Evolutionary conservation across 2,888 invertebrate genomes (phyloP).

Genomic region (Cactoblastis cactorum): DNA sequence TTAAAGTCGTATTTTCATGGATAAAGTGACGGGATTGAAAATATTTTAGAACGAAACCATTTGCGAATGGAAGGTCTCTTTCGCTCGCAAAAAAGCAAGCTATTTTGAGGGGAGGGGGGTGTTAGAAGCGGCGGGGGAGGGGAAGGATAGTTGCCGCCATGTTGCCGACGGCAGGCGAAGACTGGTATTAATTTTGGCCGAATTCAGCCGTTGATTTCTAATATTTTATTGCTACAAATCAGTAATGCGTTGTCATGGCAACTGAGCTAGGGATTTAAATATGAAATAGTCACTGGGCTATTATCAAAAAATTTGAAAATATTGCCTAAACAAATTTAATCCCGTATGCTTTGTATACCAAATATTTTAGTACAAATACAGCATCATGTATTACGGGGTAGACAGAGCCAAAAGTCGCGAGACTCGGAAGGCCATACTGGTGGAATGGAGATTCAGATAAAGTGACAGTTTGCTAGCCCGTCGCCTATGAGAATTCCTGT

Average conservation of each 20-base stretch:
- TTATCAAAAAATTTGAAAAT: too few relatives aligned
- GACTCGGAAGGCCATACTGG: too few relatives aligned
- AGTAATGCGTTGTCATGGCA: not conserved
- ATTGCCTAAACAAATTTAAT: too few relatives aligned
- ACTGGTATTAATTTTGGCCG: slow-evolving; percentile 75
- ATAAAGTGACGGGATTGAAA: slow-evolving; percentile 45
- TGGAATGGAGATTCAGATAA: too few relatives aligned
- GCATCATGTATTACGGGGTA: too few relatives aligned
- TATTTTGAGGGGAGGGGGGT: slow-evolving; percentile 42
- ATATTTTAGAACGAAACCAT: slow-evolving; percentile 77
- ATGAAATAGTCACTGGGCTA: not conserved
- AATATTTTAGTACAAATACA: too few relatives aligned
- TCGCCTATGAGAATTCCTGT: too few relatives aligned
- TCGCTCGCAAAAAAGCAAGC: slow-evolving; percentile 77
- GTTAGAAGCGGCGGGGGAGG: slow-evolving; percentile 44
- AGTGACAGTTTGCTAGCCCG: too few relatives aligned
- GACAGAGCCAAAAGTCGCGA: too few relatives aligned
- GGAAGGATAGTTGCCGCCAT: slow-evolving; percentile 63
- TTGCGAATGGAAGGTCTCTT: slow-evolving; percentile 71
- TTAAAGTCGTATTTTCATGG: slow-evolving; percentile 28
- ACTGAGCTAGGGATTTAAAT: not conserved
- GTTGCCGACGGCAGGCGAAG: slow-evolving; percentile 70
- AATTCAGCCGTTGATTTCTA: slow-evolving; percentile 66
- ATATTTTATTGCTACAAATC: slow-evolving; percentile 43
- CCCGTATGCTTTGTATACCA: too few relatives aligned